phyloP scores from a whole-genome alignment of 2,113 vertebrate species.

The Heteronetta atricapilla region DNA sequence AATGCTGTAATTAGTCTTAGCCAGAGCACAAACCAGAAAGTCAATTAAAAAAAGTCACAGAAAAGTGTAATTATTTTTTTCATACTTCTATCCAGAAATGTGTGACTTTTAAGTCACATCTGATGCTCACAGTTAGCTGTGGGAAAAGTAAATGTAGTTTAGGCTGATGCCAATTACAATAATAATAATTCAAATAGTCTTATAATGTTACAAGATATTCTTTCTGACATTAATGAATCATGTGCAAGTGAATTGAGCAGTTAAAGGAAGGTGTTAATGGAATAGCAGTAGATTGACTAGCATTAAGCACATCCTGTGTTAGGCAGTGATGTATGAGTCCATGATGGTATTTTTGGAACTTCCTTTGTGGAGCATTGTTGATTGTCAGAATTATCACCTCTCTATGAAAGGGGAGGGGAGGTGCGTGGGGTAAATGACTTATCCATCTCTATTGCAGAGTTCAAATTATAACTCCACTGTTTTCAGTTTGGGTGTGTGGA shows the following conservation, averaged over 20 bases:
- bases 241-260: neutral
- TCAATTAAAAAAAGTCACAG: neutral
- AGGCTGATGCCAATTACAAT: neutral
- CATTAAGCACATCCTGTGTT: neutral
- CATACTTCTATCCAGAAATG: neutral
- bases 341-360: conserved; percentile 11
- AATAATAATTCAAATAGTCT: neutral
- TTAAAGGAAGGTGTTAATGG: conserved; percentile 5
- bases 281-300: neutral
- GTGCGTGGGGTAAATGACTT: neutral
- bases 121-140: neutral
- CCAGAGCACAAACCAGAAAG: conserved; percentile 1
- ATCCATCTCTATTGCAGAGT: neutral
- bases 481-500: neutral
- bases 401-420: neutral
- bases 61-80: neutral
- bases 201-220: neutral
- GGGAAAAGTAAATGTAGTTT: neutral
- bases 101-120: neutral
- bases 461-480: neutral
- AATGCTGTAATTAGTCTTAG: neutral
- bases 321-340: neutral
- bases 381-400: neutral
- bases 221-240: neutral
- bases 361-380: neutral